Percentiles rank a stretch among this genome's conserved stretches.
phyloP scores from a whole-genome alignment of 2,888 invertebrate genomes.

The Ophion slaviceki region DNA sequence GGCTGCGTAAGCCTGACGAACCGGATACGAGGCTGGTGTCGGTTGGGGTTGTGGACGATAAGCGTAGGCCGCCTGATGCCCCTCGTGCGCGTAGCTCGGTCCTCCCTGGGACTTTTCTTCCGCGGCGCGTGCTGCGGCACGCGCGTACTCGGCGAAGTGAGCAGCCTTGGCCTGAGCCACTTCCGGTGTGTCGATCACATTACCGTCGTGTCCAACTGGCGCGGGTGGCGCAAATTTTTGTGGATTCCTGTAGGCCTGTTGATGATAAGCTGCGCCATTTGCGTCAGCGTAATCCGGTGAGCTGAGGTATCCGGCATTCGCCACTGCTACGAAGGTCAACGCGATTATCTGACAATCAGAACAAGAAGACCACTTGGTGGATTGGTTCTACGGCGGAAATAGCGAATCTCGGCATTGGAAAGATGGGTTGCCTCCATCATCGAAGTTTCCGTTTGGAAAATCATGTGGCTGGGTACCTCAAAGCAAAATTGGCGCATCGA shows the following conservation, averaged over 20 bases:
- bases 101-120: conserved; percentile 72
- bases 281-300: conserved; percentile 69
- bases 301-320: conserved; percentile 75
- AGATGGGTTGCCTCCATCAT: not conserved
- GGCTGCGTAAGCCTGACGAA: conserved; percentile 63
- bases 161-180: conserved; percentile 82
- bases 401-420: no score
- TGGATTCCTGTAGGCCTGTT: conserved; percentile 59
- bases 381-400: no score
- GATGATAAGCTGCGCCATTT: conserved; percentile 53
- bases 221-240: conserved; percentile 77
- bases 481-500: not conserved
- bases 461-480: not conserved
- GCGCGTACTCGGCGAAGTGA: conserved; percentile 82
- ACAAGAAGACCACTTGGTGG: not conserved
- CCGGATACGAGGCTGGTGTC: conserved; percentile 62
- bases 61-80: conserved; percentile 65
- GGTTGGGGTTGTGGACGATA: conserved; percentile 63
- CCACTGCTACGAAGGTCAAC: conserved; percentile 71
- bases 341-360: conserved; percentile 74
- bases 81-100: conserved; percentile 65
- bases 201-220: conserved; percentile 81
- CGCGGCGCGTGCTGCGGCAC: conserved; percentile 80
- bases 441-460: not conserved
- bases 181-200: conserved; percentile 83